Percentiles rank a stretch among this genome's conserved stretches.
These are phyloP conservation scores for Drosophila teissieri DNA, from an alignment of 1,140 invertebrate genomes.

Conservation along the genomic window DNA sequence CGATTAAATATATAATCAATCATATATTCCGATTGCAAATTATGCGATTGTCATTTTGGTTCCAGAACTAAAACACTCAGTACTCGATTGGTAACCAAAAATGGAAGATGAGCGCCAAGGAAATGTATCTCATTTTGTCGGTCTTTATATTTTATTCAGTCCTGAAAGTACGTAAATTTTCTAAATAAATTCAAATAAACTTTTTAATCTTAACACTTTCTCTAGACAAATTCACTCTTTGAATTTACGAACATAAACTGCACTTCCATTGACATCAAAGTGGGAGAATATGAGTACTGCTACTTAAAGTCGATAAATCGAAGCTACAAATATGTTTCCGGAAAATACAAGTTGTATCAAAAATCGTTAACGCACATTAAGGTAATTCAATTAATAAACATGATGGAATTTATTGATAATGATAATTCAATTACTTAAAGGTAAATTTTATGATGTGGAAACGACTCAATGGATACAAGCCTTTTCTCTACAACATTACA, in stretches of 20 bases:
- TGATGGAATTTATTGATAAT: no score
- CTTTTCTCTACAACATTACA: neutral
- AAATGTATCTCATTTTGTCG: neutral
- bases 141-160: neutral
- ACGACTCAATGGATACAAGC: neutral
- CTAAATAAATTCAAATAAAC: neutral
- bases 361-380: neutral
- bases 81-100: neutral
- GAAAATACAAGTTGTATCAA: neutral
- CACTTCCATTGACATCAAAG: neutral
- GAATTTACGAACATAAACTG: conserved; percentile 31
- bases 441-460: neutral
- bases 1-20: no score
- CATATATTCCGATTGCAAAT: neutral
- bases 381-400: neutral
- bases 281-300: conserved; percentile 11
- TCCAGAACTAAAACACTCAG: neutral
- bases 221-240: neutral
- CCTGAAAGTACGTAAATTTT: neutral
- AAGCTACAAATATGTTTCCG: conserved; percentile 2
- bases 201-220: neutral
- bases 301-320: conserved; percentile 29
- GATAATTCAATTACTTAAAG: neutral
- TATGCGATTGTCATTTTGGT: neutral
- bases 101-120: neutral